phyloP scores from a whole-genome alignment of 2,113 vertebrate genomes.

The Microtus richardsoni region DNA sequence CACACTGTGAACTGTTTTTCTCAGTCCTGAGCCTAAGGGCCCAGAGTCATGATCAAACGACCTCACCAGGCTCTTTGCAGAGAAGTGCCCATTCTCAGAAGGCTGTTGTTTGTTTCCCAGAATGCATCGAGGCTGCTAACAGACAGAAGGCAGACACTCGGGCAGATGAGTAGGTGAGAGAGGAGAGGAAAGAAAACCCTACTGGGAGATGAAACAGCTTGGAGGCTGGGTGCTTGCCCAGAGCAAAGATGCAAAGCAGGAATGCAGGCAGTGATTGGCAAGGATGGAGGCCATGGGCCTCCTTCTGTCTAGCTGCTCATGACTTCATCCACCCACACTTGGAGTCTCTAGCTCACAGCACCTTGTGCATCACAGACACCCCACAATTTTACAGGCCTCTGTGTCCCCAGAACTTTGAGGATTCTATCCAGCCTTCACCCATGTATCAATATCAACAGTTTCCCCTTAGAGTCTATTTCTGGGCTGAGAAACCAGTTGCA shows the following conservation, averaged over 20 bases:
- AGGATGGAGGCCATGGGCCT: not conserved
- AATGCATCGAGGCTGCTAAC: fast-evolving
- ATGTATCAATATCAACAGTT: fast-evolving
- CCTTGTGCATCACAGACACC: not conserved
- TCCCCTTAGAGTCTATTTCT: not conserved
- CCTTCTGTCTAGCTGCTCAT: fast-evolving
- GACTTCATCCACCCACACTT: fast-evolving
- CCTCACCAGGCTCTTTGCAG: fast-evolving
- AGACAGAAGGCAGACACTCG: not conserved
- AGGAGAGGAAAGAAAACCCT: not conserved
- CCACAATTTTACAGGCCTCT: fast-evolving
- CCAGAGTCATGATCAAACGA: not conserved
- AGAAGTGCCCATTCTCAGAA: fast-evolving
- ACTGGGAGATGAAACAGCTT: not conserved
- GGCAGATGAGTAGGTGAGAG: not conserved
- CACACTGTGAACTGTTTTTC: not conserved
- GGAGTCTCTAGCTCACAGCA: fast-evolving
- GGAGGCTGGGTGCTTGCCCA: fast-evolving
- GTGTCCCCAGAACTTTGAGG: fast-evolving
- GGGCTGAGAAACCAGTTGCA: not conserved
- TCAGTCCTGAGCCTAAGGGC: fast-evolving
- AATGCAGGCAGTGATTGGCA: fast-evolving
- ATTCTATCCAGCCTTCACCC: not conserved
- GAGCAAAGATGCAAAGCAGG: fast-evolving
- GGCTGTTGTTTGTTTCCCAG: not conserved